phyloP scores from a whole-genome alignment of 2,797 vertebrate genomes.

The Gambusia yucatana region DNA sequence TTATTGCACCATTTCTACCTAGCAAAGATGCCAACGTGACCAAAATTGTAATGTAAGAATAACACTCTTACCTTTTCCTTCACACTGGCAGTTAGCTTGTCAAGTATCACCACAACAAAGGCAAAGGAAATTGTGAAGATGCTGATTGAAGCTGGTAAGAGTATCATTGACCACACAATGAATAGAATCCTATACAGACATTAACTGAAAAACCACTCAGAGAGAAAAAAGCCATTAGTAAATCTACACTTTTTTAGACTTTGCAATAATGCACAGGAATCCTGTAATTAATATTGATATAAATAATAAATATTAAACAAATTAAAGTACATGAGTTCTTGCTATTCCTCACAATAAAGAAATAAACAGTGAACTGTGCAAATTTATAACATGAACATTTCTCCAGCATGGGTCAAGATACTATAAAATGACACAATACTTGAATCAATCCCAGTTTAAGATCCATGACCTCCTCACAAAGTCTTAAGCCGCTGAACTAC shows the following conservation, averaged over 20 bases:
- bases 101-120: background rate
- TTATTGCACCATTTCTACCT: background rate
- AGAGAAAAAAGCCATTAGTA: background rate
- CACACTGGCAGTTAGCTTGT: background rate
- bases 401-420: constrained; percentile 31
- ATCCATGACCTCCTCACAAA: constrained; percentile 61
- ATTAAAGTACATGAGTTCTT: background rate
- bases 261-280: background rate
- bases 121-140: background rate
- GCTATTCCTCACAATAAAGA: constrained; percentile 6
- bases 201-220: background rate
- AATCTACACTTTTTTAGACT: background rate
- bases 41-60: background rate
- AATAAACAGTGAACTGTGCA: constrained; percentile 9
- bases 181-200: background rate
- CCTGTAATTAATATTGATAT: background rate
- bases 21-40: background rate
- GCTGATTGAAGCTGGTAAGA: background rate
- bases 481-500: constrained; percentile 63
- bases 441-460: constrained; percentile 58
- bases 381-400: background rate
- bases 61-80: too few relatives aligned
- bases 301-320: background rate
- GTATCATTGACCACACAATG: background rate
- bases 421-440: constrained; percentile 50